phyloP scores from a whole-genome alignment of 2,888 invertebrate genomes.

The Griposia aprilina region DNA sequence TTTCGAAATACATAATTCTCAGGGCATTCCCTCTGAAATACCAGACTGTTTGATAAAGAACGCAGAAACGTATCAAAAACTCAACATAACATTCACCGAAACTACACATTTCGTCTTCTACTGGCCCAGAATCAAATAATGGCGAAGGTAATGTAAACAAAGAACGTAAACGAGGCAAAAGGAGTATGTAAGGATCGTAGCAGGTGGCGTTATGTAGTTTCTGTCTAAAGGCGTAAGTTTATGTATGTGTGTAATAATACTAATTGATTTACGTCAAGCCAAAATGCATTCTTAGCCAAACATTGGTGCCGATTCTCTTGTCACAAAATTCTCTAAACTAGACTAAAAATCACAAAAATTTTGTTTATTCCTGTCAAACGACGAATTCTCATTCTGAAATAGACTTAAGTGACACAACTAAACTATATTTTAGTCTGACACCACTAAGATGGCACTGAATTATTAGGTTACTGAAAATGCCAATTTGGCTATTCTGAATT shows the following conservation, averaged over 20 bases:
- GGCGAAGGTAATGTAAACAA: no score
- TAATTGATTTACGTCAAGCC: not conserved
- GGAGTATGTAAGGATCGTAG: not conserved
- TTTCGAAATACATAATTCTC: constrained; percentile 18
- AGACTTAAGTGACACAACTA: no score
- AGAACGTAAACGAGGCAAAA: not conserved
- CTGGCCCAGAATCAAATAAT: not conserved
- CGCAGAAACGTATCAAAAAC: not conserved
- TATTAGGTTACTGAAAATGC: no score
- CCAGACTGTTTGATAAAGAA: constrained; percentile 5
- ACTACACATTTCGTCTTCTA: not conserved
- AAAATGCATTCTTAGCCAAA: not conserved
- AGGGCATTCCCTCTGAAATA: not conserved
- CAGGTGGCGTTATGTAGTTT: not conserved
- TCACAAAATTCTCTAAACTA: no score
- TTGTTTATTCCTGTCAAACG: no score
- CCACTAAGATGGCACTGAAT: no score
- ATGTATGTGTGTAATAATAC: not conserved
- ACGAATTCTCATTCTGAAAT: no score
- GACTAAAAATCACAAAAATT: no score
- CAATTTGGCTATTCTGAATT: no score
- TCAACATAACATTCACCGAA: not conserved
- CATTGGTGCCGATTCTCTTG: no score
- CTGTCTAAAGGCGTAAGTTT: not conserved
- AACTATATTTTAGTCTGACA: no score